Evolutionary conservation across 2,113 vertebrate species (phyloP).

Genomic region (Laterallus jamaicensis): DNA sequence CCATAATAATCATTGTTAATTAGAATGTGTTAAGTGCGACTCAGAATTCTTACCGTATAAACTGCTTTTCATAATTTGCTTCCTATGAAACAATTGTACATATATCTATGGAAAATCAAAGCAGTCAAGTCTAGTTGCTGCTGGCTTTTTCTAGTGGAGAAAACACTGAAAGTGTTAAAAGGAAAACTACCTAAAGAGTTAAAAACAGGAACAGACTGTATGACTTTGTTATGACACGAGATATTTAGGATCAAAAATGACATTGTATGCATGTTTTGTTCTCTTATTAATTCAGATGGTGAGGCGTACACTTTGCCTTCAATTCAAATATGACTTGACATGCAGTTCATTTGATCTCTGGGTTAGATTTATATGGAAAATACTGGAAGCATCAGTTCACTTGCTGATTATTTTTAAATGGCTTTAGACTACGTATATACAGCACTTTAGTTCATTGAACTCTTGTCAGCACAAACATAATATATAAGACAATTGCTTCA

Average conservation of each 20-base stretch:
- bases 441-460: slow-evolving; percentile 29
- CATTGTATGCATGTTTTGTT: neutral
- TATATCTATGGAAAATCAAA: neutral
- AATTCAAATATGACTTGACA: neutral
- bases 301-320: neutral
- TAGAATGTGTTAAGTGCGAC: neutral
- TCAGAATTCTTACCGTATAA: neutral
- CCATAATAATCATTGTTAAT: neutral
- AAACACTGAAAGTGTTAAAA: neutral
- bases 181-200: neutral
- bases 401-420: slow-evolving; percentile 17
- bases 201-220: neutral
- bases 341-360: neutral
- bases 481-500: slow-evolving; percentile 20
- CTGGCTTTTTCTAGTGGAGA: neutral
- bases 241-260: neutral
- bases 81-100: neutral
- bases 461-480: slow-evolving; percentile 22
- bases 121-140: neutral
- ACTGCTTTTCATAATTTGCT: neutral
- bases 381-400: neutral
- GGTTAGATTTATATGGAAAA: neutral
- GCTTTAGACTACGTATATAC: neutral
- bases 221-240: neutral
- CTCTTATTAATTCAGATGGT: neutral